Evolutionary conservation across 2,888 invertebrate species (phyloP).

Genomic region (Euplagia quadripunctaria): DNA sequence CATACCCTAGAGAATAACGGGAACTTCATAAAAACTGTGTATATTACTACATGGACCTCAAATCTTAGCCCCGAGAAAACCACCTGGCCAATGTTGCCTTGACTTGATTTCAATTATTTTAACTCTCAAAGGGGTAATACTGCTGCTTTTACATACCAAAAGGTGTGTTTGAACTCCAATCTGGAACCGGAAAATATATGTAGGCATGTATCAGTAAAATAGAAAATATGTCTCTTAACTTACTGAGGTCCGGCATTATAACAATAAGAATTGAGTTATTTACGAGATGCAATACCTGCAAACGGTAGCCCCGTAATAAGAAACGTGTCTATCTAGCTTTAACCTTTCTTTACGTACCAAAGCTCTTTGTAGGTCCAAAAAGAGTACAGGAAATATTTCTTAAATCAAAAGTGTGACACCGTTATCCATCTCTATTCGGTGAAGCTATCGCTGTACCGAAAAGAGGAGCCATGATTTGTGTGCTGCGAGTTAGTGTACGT

Average conservation of each 20-base stretch:
- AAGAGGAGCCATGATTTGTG: neutral
- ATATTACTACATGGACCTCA: slow-evolving; percentile 29
- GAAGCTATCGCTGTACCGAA: neutral
- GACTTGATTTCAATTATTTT: slow-evolving; percentile 47
- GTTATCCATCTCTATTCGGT: neutral
- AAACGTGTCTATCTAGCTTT: neutral
- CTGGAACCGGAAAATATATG: neutral
- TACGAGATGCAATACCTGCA: neutral
- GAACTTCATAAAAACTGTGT: slow-evolving; percentile 44
- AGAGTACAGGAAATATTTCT: neutral
- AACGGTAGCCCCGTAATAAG: neutral
- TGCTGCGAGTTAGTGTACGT: neutral
- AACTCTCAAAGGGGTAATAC: slow-evolving; percentile 40
- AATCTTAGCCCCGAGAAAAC: slow-evolving; percentile 35
- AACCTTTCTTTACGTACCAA: neutral
- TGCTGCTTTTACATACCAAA: slow-evolving; percentile 33
- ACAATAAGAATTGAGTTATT: too few species aligned
- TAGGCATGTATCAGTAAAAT: neutral
- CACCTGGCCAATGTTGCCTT: slow-evolving; percentile 23
- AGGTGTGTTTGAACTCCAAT: neutral
- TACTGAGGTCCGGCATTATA: too few species aligned
- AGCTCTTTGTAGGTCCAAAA: neutral
- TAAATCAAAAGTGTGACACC: neutral
- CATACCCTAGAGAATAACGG: slow-evolving; percentile 31
- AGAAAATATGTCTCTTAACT: neutral